These are phyloP conservation scores for Pterostichus madidus DNA, from an alignment of 2,888 invertebrate genomes.

Conservation along the genomic window DNA sequence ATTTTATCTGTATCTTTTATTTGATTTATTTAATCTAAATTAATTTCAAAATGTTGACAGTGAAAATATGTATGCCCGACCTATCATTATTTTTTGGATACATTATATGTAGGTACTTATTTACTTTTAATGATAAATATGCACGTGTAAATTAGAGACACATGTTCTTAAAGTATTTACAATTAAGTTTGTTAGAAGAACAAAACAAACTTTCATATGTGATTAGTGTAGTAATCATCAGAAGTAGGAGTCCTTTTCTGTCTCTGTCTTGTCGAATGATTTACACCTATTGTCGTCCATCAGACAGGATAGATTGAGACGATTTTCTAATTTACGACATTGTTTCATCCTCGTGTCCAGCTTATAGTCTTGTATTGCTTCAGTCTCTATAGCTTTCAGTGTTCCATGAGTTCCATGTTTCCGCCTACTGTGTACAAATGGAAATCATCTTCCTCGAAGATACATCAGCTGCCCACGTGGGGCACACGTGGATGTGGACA, in stretches of 20 bases:
- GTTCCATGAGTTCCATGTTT: conserved; percentile 25
- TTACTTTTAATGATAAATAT: too few species aligned
- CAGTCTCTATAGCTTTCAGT: conserved; percentile 33
- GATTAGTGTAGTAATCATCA: too few species aligned
- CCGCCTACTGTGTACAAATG: conserved; percentile 65
- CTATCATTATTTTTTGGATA: too few species aligned
- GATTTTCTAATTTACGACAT: conserved; percentile 59
- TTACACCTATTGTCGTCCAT: background rate
- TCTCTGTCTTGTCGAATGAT: conserved; percentile 6
- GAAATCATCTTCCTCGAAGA: conserved; percentile 65
- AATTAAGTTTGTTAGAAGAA: too few species aligned
- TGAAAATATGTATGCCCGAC: too few species aligned
- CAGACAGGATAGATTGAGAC: conserved; percentile 44
- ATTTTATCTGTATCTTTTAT: too few species aligned
- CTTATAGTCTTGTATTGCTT: background rate
- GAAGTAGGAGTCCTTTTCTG: background rate
- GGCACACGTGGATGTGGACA: conserved; percentile 5
- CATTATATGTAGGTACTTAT: too few species aligned
- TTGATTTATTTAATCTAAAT: too few species aligned
- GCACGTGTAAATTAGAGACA: too few species aligned
- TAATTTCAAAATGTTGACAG: too few species aligned
- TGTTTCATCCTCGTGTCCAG: background rate
- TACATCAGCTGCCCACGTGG: conserved; percentile 34
- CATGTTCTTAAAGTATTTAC: too few species aligned
- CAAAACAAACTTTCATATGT: too few species aligned